Conservation (phyloP, 2,888 invertebrate species). For the Cotesia congregata region DNA sequence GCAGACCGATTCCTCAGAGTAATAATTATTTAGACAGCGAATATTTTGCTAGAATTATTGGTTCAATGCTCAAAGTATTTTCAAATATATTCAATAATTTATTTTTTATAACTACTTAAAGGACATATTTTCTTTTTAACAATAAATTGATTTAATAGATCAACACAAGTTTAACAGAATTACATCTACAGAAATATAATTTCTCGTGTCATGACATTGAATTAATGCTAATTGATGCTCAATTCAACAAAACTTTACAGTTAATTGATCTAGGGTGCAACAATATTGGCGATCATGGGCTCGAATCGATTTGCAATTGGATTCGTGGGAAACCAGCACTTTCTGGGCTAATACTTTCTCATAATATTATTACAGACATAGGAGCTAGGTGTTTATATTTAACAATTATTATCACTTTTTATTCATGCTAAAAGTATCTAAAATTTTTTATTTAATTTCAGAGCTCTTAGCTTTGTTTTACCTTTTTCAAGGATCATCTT, state of each 20-base stretch:
- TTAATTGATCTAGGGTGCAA: slow-evolving; percentile 76
- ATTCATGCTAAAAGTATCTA: neutral
- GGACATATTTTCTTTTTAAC: neutral
- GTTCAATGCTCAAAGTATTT: slow-evolving; percentile 65
- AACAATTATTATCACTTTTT: neutral
- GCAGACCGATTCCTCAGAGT: slow-evolving; percentile 60
- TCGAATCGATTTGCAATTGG: slow-evolving; percentile 73
- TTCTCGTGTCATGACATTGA: slow-evolving; percentile 76
- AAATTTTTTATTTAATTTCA: slow-evolving; percentile 49
- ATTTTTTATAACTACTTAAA: neutral
- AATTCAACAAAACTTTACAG: slow-evolving; percentile 72
- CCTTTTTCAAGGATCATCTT: slow-evolving; percentile 75
- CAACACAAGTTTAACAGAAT: slow-evolving; percentile 71
- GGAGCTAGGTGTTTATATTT: slow-evolving; percentile 72
- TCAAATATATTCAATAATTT: slow-evolving; percentile 1
- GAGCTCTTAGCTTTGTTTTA: slow-evolving; percentile 73
- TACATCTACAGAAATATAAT: slow-evolving; percentile 75
- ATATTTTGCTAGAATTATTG: slow-evolving; percentile 62
- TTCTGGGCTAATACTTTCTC: slow-evolving; percentile 72
- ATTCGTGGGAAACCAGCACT: slow-evolving; percentile 72
- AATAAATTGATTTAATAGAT: slow-evolving; percentile 53
- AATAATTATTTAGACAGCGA: slow-evolving; percentile 59
- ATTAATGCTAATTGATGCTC: slow-evolving; percentile 72
- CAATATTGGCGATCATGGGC: slow-evolving; percentile 75
- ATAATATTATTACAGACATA: slow-evolving; percentile 73